Conservation (phyloP, 2,888 invertebrate species). For the Notodonta ziczac region DNA sequence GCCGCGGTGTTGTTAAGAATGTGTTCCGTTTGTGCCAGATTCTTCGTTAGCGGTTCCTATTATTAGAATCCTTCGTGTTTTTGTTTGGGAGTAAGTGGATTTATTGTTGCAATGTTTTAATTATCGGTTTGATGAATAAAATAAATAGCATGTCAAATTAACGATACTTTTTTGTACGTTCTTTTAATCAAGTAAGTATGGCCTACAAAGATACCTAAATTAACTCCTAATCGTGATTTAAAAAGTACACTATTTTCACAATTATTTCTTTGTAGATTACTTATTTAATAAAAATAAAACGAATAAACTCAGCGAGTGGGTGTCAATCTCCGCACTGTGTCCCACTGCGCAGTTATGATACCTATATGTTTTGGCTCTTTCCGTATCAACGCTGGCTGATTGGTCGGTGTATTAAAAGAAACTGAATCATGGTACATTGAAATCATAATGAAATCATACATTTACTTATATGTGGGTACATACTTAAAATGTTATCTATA, state of each 20-base stretch:
- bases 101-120: background rate
- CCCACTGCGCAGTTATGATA: conserved; percentile 20
- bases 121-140: too few relatives aligned
- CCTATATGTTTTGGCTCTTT: conserved; percentile 21
- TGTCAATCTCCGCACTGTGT: conserved; percentile 18
- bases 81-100: background rate
- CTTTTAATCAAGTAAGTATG: too few relatives aligned
- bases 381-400: conserved; percentile 19
- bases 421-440: conserved; percentile 30
- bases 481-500: too few relatives aligned
- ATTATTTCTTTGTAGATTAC: background rate
- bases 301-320: conserved; percentile 23
- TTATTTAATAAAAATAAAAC: too few relatives aligned
- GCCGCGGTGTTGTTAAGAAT: conserved; percentile 24
- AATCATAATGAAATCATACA: too few relatives aligned
- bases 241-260: too few relatives aligned
- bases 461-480: too few relatives aligned
- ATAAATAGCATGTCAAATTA: too few relatives aligned
- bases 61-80: background rate
- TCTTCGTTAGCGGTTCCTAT: conserved; percentile 13
- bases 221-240: too few relatives aligned
- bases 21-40: conserved; percentile 33
- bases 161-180: too few relatives aligned
- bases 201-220: too few relatives aligned
- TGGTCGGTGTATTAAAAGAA: conserved; percentile 23